phyloP scores from a whole-genome alignment of 23 tunicate species.

The Trididemnum nubilum region DNA sequence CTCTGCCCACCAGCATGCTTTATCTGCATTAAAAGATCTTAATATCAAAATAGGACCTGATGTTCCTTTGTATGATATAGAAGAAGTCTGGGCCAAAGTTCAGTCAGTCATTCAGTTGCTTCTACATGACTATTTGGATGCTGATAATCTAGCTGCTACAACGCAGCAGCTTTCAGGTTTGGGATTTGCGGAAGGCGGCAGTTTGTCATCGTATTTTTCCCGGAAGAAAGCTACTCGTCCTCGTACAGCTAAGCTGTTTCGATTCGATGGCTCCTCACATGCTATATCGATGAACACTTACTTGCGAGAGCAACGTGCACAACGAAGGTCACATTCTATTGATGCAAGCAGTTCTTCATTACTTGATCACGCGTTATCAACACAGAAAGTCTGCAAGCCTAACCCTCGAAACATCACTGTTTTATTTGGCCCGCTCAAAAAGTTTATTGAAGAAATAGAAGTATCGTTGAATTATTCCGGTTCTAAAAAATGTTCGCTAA shows the following conservation, averaged over 20 bases:
- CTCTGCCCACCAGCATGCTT: conserved; percentile 69
- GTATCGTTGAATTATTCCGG: conserved; percentile 30
- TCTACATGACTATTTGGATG: conserved; percentile 87
- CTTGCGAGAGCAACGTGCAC: conserved; percentile 89
- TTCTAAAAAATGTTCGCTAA: conserved; percentile 54
- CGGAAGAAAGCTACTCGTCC: conserved; percentile 52
- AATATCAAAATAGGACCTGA: conserved; percentile 4
- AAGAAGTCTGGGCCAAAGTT: conserved; percentile 92
- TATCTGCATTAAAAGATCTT: conserved; percentile 16
- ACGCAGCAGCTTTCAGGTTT: conserved; percentile 45
- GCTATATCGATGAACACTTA: conserved; percentile 98
- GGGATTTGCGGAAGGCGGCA: conserved; percentile 60
- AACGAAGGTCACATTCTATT: conserved; percentile 47
- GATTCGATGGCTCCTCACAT: conserved; percentile 94
- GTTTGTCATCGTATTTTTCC: conserved; percentile 80
- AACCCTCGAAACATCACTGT: conserved; percentile 82
- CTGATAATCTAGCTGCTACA: conserved; percentile 70
- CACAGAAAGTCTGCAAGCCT: conserved; percentile 93
- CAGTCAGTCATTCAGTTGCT: conserved; percentile 81
- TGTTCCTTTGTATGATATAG: conserved; percentile 64
- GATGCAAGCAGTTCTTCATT: conserved; percentile 33
- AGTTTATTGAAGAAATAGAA: conserved; percentile 86
- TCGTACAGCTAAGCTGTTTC: conserved; percentile 70
- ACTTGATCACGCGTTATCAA: conserved; percentile 73
- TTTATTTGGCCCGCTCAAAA: conserved; percentile 80